Base-by-base conservation (phyloP, 2,888 invertebrate species). In the Leptopterna dolabrata region DNA sequence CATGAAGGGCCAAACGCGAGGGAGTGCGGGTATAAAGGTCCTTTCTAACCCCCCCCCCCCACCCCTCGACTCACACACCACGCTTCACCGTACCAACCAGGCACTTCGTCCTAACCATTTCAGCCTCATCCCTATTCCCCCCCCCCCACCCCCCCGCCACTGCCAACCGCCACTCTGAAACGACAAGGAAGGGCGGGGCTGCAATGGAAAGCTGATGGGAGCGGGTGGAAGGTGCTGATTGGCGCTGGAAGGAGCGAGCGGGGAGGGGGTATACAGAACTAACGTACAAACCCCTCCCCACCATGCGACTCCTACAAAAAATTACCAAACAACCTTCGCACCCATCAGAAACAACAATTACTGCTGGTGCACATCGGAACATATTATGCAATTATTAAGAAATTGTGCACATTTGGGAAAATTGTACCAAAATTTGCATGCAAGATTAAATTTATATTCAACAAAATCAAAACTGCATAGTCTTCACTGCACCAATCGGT, bases 121-220 rank as follows among this genome's bases (percentile, higher is more conserved):
- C 70, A 36, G 19, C 4, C n/a, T n/a, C n/a, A n/a, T 16, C 78
- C 78, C 47, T 45, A 27, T 13, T 41, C 7, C 76, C 19, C 41
- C 43, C 24, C 19, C 24, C 71, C 27, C 71, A 3, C 16, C 51
- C 51, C 51, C 6, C n/a, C 51, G n/a, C 63, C 14, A 29, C 36
- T 9, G 36, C 71, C 19, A 71, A 16, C 41, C 24, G 24, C 29
- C 36, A 2, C 16, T 29, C 51, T 14, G 51, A 80, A 30, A n/a
- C 4, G 63, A 83, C 70, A 24, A 70, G 83, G 43, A 70, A 70
- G 71, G 71, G 83, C 63, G 83, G 83, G 83, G 81, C 63, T 71
- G 83, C 30, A 43, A 27, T 41, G 78, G 47, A 78, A 45, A 63
- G 24, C 63, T 7, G n/a, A 36, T 1, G 73, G 41, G n/a, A 29